Evolutionary conservation across 1,140 invertebrate species (phyloP).

Genomic region (Lineus longissimus): DNA sequence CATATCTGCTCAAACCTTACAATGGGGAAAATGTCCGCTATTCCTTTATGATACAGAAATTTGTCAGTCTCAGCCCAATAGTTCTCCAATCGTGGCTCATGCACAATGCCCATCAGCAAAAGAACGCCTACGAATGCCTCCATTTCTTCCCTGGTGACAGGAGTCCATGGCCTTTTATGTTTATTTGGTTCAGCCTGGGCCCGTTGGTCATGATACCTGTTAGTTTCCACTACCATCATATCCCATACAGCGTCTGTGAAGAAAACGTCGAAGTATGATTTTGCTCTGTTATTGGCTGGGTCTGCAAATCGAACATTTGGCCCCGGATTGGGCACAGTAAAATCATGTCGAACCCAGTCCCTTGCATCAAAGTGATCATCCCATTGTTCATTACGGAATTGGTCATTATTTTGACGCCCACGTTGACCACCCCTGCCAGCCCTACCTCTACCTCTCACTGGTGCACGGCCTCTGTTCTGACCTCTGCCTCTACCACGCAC

Average conservation of each 20-base stretch:
- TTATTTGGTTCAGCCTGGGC: not conserved
- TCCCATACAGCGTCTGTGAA: not conserved
- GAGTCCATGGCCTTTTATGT: not conserved
- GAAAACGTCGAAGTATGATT: not conserved
- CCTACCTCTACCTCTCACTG: too few species aligned
- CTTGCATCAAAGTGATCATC: too few species aligned
- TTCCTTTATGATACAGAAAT: not conserved
- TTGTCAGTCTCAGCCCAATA: not conserved
- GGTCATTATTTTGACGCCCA: too few species aligned
- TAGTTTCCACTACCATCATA: conserved; percentile 5
- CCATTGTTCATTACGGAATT: too few species aligned
- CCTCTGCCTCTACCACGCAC: too few species aligned
- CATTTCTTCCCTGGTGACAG: not conserved
- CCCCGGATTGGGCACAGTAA: too few species aligned
- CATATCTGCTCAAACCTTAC: not conserved
- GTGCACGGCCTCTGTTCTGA: too few species aligned
- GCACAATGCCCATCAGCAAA: not conserved
- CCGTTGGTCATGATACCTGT: not conserved
- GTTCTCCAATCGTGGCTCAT: not conserved
- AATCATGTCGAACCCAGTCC: too few species aligned
- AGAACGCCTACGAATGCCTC: conserved; percentile 1
- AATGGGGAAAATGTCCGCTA: not conserved
- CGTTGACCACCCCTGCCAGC: too few species aligned
- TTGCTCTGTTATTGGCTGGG: too few species aligned
- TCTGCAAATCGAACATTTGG: too few species aligned